These are phyloP conservation scores for Camelus dromedarius DNA, from an alignment of 2,113 vertebrate genomes.

Conservation along the genomic window DNA sequence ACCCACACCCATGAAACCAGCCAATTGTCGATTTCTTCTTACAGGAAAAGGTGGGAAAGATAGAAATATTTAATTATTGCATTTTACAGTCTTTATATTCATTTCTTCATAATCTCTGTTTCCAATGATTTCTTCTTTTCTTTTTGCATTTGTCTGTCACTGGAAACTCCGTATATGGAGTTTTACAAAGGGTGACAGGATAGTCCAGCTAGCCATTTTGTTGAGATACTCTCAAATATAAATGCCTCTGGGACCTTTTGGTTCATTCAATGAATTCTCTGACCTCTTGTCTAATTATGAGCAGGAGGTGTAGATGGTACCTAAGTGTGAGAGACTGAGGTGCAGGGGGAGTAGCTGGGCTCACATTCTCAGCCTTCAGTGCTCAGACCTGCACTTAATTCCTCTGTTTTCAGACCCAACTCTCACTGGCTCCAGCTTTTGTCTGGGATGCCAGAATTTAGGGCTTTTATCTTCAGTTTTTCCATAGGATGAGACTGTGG, in stretches of 20 bases:
- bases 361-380: background rate
- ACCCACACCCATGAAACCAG: background rate
- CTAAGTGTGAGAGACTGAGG: background rate
- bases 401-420: background rate
- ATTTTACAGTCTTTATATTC: background rate
- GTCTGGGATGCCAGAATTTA: background rate
- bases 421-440: background rate
- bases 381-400: background rate
- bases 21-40: background rate
- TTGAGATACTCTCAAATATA: background rate
- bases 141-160: background rate
- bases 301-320: background rate
- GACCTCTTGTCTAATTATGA: background rate
- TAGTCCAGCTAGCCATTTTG: background rate
- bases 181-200: background rate
- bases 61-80: background rate
- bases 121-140: background rate
- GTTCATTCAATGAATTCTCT: background rate
- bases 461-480: background rate
- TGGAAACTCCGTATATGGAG: background rate
- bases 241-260: background rate
- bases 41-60: background rate
- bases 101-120: background rate
- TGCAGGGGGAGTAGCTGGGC: accelerated
- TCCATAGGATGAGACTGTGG: background rate